phyloP scores from a whole-genome alignment of 2,113 vertebrate species.

The Leptobrachium leishanense region DNA sequence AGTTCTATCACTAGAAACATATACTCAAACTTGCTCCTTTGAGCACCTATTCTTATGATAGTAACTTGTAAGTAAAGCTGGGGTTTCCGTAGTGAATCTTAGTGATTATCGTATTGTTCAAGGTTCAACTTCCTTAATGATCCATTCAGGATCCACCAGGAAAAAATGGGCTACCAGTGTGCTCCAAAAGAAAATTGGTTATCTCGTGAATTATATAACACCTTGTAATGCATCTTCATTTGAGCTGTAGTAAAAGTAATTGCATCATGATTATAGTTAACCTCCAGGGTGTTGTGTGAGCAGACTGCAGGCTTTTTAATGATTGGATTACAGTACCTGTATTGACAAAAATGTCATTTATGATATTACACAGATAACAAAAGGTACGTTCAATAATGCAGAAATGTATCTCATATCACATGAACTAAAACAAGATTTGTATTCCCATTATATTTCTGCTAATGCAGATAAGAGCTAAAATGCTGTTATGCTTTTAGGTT shows the following conservation, averaged over 20 bases:
- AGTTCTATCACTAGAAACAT: too few species aligned
- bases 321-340: constrained; percentile 7
- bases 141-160: too few species aligned
- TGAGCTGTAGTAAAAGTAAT: constrained; percentile 28
- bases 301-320: constrained; percentile 9
- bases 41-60: too few species aligned
- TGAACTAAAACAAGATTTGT: background rate
- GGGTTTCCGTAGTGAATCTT: too few species aligned
- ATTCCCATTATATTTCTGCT: background rate
- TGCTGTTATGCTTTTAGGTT: constrained; percentile 34
- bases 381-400: background rate
- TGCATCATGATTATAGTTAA: constrained; percentile 29
- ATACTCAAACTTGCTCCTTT: too few species aligned
- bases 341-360: constrained; percentile 12
- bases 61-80: too few species aligned
- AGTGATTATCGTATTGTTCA: too few species aligned
- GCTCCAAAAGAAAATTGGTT: background rate
- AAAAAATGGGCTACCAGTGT: too few species aligned
- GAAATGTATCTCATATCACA: constrained; percentile 4
- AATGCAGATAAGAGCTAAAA: background rate
- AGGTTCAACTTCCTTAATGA: too few species aligned
- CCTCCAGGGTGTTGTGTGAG: constrained; percentile 14
- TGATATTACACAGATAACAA: constrained; percentile 1
- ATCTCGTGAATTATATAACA: constrained; percentile 17
- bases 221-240: constrained; percentile 9